phyloP scores from a whole-genome alignment of 2,113 vertebrate species.

The Myrmecophaga tridactyla region DNA sequence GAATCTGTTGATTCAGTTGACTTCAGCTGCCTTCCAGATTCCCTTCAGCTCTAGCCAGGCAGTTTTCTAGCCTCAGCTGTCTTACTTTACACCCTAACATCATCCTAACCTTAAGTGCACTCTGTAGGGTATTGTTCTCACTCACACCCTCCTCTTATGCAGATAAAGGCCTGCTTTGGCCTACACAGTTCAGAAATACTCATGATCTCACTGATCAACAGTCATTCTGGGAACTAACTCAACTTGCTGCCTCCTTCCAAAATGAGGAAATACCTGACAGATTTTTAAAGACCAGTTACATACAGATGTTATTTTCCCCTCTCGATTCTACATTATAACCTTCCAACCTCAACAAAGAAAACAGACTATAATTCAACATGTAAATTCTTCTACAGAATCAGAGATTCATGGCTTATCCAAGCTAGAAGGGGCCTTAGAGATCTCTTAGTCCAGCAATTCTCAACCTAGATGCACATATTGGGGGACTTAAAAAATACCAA shows the following conservation, averaged over 20 bases:
- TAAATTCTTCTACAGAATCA: constrained; percentile 38
- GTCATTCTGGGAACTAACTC: constrained; percentile 11
- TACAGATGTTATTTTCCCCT: constrained; percentile 1
- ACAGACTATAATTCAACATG: constrained; percentile 21
- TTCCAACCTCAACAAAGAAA: constrained; percentile 51
- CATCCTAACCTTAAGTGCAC: neutral
- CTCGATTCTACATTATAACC: constrained; percentile 15
- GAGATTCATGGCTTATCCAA: neutral
- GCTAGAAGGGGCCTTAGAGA: neutral
- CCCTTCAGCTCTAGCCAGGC: neutral
- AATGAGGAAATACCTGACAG: constrained; percentile 37
- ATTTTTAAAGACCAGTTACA: constrained; percentile 12
- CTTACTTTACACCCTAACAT: neutral
- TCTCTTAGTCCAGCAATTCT: constrained; percentile 13
- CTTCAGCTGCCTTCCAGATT: neutral
- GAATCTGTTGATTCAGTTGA: neutral
- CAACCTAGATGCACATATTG: neutral
- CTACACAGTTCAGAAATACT: constrained; percentile 3
- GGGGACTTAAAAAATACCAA: neutral
- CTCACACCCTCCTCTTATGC: neutral
- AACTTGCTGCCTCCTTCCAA: constrained; percentile 1
- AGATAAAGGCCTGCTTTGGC: neutral
- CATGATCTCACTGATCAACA: neutral
- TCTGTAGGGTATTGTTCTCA: neutral
- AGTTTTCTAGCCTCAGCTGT: constrained; percentile 18